Base-by-base conservation (phyloP, 2,797 vertebrate genomes). In the Benthosema pterotum region DNA sequence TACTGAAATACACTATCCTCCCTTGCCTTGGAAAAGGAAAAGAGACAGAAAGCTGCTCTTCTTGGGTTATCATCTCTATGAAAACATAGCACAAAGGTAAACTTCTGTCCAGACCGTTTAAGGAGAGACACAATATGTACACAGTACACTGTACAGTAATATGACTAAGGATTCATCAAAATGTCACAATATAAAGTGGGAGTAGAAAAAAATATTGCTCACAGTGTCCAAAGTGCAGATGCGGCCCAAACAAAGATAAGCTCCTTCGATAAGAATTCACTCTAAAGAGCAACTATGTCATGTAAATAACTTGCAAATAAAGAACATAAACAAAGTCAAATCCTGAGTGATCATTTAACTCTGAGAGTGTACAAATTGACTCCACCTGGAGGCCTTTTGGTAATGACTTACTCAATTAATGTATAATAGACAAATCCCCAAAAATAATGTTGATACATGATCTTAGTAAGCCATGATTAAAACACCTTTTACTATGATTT, bases 151-250 rank as follows among this genome's bases (percentile, higher is more conserved):
- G 74, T 52, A 64, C 22, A 13, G 46, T 17, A 0, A 60, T 53
- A 74, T 71, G 74, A 79, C 63, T 75, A 83, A 84, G 56, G 15
- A 82, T 88, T 78, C 11, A 78, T 86, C 77, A 74, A 82, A 68
- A 60, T 82, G 74, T 77, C 80, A 79, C 56, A 60, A 83, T 69
- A 68, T 69, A 32, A 60, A 58, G 76, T 74, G 72, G 79, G 79
- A 84, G 75, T 80, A 66, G 70, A 78, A 75, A 78, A 16, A 52
- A 11, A 55, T 42, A 56, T 65, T 63, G 67, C 67, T 71, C 46
- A 60, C 25, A 53, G 49, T 72, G 66, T 69, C 50, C 42, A 62
- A 25, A 80, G 74, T 66, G 55, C 3, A 14, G 63, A 80, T 69
- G 55, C 56, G 60, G 48, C 69, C 47, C 2, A 15, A 67, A 69